A percentile compares a stretch with the other conserved stretches of the same genome.
Conservation (phyloP, 1,140 invertebrate species). For the Lepidotrigona ventralis region DNA sequence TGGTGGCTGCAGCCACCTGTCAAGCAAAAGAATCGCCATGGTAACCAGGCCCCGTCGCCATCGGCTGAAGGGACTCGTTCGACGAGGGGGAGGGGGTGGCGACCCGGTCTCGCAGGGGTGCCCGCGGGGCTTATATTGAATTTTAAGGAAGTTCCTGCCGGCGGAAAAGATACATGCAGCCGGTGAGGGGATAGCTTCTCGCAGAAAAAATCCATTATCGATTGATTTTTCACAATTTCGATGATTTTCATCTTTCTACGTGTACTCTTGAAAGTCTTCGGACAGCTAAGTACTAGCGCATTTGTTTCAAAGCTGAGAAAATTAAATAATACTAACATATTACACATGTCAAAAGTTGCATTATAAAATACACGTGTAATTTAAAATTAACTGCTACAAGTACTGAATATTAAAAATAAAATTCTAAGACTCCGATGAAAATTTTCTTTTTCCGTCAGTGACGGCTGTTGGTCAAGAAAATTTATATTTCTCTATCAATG, state of each 20-base stretch:
- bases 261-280: not conserved
- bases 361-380: no score
- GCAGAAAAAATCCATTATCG: not conserved
- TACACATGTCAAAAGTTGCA: no score
- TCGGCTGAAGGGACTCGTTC: conserved; percentile 65
- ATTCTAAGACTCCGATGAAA: not conserved
- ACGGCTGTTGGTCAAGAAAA: not conserved
- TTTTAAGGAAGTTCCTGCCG: conserved; percentile 71
- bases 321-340: no score
- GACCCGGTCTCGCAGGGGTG: conserved; percentile 64
- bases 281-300: no score
- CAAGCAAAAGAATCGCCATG: conserved; percentile 79
- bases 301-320: no score
- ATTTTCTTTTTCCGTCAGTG: not conserved
- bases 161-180: conserved; percentile 51
- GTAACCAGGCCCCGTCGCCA: conserved; percentile 71
- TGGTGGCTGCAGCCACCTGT: conserved; percentile 74
- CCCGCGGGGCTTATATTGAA: conserved; percentile 72
- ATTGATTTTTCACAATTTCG: not conserved
- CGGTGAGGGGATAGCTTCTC: conserved; percentile 1
- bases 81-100: conserved; percentile 49
- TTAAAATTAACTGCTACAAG: no score
- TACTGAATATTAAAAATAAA: no score
- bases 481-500: not conserved
- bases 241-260: not conserved